Evolutionary conservation across 2,797 vertebrate species (phyloP), one percentile per base, ranked within the genome.

Genomic region (Brotula barbata): DNA sequence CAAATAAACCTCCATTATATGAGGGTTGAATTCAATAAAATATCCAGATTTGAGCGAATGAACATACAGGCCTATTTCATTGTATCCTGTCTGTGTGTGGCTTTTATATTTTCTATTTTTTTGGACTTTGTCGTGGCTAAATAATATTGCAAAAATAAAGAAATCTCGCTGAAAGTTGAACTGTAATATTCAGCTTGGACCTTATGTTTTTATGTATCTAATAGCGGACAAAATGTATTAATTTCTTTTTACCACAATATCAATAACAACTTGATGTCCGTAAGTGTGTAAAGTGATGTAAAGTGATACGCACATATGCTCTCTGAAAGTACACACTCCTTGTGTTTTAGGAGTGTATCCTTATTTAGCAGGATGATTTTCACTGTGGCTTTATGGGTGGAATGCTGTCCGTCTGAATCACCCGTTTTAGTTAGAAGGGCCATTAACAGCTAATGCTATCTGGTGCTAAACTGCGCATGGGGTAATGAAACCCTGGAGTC

Each of bases 371-470:
- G 33, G 78, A 84, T 67, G 62, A 66, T 72, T 56, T 78, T 72
- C 41, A 12, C 0, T 47, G 52, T 23, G 74, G 63, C 64, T 83
- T 88, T 74, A 80, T 61, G 50, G 44, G 58, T 70, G 49, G 64
- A 72, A 80, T 63, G 67, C 64, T 70, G 80, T 69, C 75, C 33
- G 54, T 68, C 83, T 84, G 78, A 84, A 79, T 89, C 77, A 75
- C 77, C 73, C 62, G 52, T 85, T 87, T 84, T 88, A 88, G 82
- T 84, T 65, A 52, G 77, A 80, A 62, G 69, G 58, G 78, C 59
- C 83, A 77, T 89, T 88, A 89, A 88, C 82, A 85, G 80, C 76
- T 87, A 85, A 85, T 73, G 71, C 74, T 83, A 82, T 87, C 78
- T 76, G 52, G 77, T 60, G 77, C 81, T 85, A 85, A 88, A 84